phyloP scores from a whole-genome alignment of 2,797 vertebrate species.

The Sorex maritimensis region DNA sequence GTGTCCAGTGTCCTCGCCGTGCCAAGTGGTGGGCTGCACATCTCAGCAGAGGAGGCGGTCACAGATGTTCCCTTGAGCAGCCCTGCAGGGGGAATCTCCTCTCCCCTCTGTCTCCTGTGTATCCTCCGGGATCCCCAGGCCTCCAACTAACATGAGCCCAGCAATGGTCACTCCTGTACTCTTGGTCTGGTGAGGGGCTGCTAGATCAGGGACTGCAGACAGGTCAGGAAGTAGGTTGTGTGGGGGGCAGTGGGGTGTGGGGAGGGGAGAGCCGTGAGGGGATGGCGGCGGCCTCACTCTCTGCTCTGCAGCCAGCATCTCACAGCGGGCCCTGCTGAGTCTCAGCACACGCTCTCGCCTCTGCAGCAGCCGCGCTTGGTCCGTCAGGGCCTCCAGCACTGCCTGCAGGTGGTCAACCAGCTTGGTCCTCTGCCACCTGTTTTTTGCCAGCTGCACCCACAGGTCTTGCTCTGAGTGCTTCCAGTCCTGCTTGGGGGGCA shows the following conservation, averaged over 20 bases:
- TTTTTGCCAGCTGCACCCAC: slow-evolving; percentile 78
- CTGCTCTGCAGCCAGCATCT: slow-evolving; percentile 88
- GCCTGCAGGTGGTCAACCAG: slow-evolving; percentile 84
- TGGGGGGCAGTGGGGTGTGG: no score
- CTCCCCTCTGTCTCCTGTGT: neutral
- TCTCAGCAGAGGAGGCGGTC: neutral
- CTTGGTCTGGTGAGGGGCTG: neutral
- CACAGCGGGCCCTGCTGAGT: slow-evolving; percentile 81
- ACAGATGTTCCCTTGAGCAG: neutral
- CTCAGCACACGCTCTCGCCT: slow-evolving; percentile 86
- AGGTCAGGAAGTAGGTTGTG: neutral
- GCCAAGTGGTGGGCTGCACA: neutral
- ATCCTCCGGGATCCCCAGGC: no score
- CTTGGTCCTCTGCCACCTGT: slow-evolving; percentile 81
- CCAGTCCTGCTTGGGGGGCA: neutral
- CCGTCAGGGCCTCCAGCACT: slow-evolving; percentile 81
- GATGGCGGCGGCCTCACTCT: slow-evolving; percentile 84
- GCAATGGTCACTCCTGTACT: neutral
- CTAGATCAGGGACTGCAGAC: neutral
- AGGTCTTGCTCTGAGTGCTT: slow-evolving; percentile 77
- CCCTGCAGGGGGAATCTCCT: neutral
- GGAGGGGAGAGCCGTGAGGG: no score
- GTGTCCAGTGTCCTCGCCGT: neutral
- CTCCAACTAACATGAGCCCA: neutral
- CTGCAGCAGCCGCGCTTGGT: slow-evolving; percentile 86